phyloP scores from a whole-genome alignment of 2,797 vertebrate species.

The Holocentrus rufus region DNA sequence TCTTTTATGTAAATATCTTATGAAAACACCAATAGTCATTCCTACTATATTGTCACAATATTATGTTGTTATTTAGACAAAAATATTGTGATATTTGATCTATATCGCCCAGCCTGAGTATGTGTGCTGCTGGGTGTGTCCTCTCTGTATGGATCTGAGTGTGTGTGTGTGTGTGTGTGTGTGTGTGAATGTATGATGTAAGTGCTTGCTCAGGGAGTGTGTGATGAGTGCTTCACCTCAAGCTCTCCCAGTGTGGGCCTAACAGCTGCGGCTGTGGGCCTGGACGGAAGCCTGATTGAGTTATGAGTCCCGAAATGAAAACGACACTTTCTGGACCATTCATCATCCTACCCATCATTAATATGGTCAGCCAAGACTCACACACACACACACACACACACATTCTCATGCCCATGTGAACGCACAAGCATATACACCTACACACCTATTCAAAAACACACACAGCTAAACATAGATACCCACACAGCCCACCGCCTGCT shows the following conservation, averaged over 20 bases:
- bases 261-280: slow-evolving; percentile 39
- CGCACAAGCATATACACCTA: slow-evolving; percentile 1
- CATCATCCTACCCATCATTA: slow-evolving; percentile 61
- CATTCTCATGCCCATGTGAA: neutral
- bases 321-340: slow-evolving; percentile 55
- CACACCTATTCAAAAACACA: neutral
- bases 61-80: too few relatives aligned
- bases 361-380: slow-evolving; percentile 20
- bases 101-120: too few relatives aligned
- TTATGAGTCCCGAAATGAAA: slow-evolving; percentile 61
- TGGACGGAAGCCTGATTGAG: slow-evolving; percentile 53
- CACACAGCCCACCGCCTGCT: slow-evolving; percentile 4
- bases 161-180: neutral
- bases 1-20: too few relatives aligned
- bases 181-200: slow-evolving; percentile 4
- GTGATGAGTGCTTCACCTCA: slow-evolving; percentile 13
- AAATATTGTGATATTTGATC: too few relatives aligned
- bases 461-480: neutral
- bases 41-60: too few relatives aligned
- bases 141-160: neutral
- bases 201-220: slow-evolving; percentile 9
- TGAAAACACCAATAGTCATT: too few relatives aligned
- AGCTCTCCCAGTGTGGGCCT: slow-evolving; percentile 16
- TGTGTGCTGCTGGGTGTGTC: neutral
- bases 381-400: neutral